phyloP scores from a whole-genome alignment of 2,888 invertebrate species.

The Macaria notata region DNA sequence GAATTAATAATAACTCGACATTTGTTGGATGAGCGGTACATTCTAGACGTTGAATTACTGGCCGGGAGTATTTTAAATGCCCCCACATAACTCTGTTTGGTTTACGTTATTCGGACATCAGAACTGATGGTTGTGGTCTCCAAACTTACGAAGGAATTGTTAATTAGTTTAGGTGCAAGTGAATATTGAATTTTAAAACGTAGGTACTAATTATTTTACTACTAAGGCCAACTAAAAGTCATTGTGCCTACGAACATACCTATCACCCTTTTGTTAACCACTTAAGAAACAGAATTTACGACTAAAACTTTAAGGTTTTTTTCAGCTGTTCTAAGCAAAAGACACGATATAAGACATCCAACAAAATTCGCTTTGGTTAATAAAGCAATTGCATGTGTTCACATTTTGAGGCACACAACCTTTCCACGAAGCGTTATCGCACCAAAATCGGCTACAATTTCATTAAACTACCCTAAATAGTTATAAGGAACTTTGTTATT shows the following conservation, averaged over 20 bases:
- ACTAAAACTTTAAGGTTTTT: no score
- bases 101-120: conserved; percentile 24
- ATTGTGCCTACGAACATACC: no score
- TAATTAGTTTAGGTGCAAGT: background rate
- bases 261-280: no score
- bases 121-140: conserved; percentile 7
- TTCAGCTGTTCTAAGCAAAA: no score
- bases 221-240: no score
- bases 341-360: no score
- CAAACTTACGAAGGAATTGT: background rate
- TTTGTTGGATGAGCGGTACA: conserved; percentile 32
- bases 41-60: conserved; percentile 37
- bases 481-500: conserved; percentile 79
- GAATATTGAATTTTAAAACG: no score
- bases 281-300: no score
- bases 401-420: conserved; percentile 42
- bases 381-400: conserved; percentile 15
- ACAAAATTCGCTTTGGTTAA: no score
- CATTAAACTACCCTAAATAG: conserved; percentile 76
- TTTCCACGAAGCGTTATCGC: conserved; percentile 56
- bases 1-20: conserved; percentile 37
- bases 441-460: conserved; percentile 67
- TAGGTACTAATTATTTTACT: no score
- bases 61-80: conserved; percentile 34
- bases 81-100: conserved; percentile 24